Base-by-base conservation (phyloP, 2,113 vertebrate species). In the Phalacrocorax brasilianus region DNA sequence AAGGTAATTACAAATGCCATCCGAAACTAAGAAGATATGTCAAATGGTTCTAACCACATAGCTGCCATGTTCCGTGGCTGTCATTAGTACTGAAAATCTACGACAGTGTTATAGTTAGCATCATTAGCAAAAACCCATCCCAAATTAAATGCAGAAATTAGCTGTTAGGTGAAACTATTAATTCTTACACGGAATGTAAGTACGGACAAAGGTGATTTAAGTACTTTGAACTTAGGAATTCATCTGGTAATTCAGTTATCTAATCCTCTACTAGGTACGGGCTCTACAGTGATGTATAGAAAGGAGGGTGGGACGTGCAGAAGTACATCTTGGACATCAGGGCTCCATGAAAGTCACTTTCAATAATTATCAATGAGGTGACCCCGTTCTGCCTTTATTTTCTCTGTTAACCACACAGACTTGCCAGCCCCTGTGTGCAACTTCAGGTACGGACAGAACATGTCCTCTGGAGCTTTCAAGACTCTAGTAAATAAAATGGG, bases 261-360 rank as follows among this genome's bases (percentile, higher is more conserved):
- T 61, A 61, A 68, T 18, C 24, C 8, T 42, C 20, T 61, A 6
- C 22, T 45, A 33, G 17, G 7, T 73, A 66, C 1, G 1, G 19
- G 27, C 20, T 61, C 14, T 53, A 40, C 17, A 35, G 22, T 0
- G 0, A 53, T 1, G 2, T 23, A 35, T 3, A 40, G n/a, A 80
- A 61, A 74, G 38, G 24, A 32, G 14, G 6, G 14, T 47, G 28
- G 21, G 40, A 42, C 9, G 8, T 19, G 44, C 6, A 65, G 49
- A 59, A 68, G 6, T 5, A 23, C 8, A 8, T 38, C 44, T 77
- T 70, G 49, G 83, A 19, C 24, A 47, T 56, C 19, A 45, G 33
- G 33, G 20, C 3, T 70, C 10, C 55, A 18, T 47, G 14, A 21
- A 85, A 55, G 24, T 55, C 32, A 42, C 10, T 85, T 35, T 2